Conservation (phyloP, 2,888 invertebrate genomes). For the Scaptomyza polygonia region DNA sequence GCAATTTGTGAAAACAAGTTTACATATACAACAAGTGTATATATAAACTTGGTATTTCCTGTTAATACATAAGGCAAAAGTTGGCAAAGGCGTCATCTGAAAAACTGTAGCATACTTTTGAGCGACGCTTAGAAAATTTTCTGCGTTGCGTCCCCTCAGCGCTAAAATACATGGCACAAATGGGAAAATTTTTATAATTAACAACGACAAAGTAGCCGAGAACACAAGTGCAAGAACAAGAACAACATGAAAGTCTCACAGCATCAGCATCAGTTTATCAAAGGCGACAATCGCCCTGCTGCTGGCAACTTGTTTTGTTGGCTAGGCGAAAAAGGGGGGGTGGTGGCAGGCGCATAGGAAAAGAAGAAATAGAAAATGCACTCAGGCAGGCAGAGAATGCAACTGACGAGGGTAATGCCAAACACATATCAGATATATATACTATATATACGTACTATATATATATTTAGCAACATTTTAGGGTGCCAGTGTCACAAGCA, state of each 20-base stretch:
- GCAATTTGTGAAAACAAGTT: constrained; percentile 72
- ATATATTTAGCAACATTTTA: constrained; percentile 34
- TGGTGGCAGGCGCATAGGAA: no score
- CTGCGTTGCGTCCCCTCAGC: constrained; percentile 15
- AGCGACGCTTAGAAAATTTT: constrained; percentile 65
- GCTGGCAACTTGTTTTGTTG: constrained; percentile 26
- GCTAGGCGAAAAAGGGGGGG: no score
- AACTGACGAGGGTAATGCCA: constrained; percentile 44
- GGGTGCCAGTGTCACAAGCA: constrained; percentile 64
- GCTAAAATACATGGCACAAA: constrained; percentile 39
- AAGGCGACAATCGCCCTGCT: constrained; percentile 65
- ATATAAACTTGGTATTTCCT: constrained; percentile 32
- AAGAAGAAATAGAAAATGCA: constrained; percentile 55
- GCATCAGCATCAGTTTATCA: constrained; percentile 67
- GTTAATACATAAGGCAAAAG: constrained; percentile 54
- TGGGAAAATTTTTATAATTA: constrained; percentile 73
- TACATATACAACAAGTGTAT: constrained; percentile 39
- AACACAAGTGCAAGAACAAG: constrained; percentile 25
- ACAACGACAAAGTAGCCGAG: constrained; percentile 76
- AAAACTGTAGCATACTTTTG: constrained; percentile 75
- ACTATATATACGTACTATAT: constrained; percentile 9
- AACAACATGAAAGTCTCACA: constrained; percentile 39
- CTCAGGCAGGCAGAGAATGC: constrained; percentile 39
- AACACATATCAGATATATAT: constrained; percentile 26
- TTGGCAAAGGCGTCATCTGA: constrained; percentile 64